Base-by-base conservation (phyloP, 2,888 invertebrate genomes). In the Drosophila nr. medialis region DNA sequence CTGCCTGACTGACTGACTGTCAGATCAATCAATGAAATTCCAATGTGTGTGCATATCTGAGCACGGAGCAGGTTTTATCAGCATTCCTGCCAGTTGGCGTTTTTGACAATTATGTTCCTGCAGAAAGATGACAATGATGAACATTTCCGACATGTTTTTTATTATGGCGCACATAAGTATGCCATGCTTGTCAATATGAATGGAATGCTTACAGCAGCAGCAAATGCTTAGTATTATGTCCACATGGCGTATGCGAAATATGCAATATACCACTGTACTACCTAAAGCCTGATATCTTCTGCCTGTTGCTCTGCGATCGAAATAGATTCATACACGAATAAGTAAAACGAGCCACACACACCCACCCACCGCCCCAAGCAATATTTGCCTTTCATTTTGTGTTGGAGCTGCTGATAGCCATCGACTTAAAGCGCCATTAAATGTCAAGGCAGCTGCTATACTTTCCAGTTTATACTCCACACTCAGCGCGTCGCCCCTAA, bases 1-100 rank as follows among this genome's bases (percentile, higher is more conserved):
- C 15, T n/a, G 50, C 1, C 7, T 49, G 50, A 10, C 18, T 40
- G 24, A n/a, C 40, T 42, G 30, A 24, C 40, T 54, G 32, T n/a
- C 59, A 62, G 51, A 74, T 76, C 79, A 86, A 86, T 88, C 89
- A 75, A 88, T 86, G 78, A 86, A 88, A 86, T 88, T 86, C 86
- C 86, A 75, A 85, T 68, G 82, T 61, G 77, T 78, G 84, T 73
- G 71, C 65, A 81, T 69, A 70, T 77, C 69, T 73, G 38, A 67
- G 71, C 62, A 61, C 49, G 30, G 32, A 55, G 48, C 40, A 40
- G 30, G 45, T 58, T 40, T n/a, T 13, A 13, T n/a, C 36, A 53
- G 42, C 59, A 73, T 74, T 73, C 68, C 63, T 62, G 30, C 2
- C 56, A 29, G 29, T 53, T 40, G 62, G 4, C 45, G 49, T 6